Evolutionary conservation across 2,113 vertebrate species (phyloP).

Genomic region (Genyomyrus donnyi): DNA sequence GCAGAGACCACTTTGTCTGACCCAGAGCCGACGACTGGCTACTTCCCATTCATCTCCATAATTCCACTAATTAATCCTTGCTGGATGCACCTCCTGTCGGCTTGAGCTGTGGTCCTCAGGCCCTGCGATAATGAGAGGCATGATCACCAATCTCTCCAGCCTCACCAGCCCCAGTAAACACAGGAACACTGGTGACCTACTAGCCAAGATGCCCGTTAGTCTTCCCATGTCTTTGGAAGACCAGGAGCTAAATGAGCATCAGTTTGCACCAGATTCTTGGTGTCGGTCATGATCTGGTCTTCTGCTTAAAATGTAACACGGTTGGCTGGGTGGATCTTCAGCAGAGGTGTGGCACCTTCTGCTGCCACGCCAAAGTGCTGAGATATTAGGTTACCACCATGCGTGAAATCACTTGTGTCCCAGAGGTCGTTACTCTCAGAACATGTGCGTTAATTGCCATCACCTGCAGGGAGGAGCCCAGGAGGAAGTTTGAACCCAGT

Average conservation of each 20-base stretch:
- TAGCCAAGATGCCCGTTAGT: neutral
- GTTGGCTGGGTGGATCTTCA: neutral
- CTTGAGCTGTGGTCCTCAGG: neutral
- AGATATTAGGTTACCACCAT: neutral
- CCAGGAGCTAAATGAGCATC: neutral
- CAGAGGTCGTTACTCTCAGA: constrained; percentile 1
- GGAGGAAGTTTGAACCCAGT: neutral
- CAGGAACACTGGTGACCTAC: neutral
- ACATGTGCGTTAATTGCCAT: neutral
- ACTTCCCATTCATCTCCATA: neutral
- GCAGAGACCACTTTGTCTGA: neutral
- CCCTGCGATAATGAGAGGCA: neutral
- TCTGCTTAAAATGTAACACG: neutral
- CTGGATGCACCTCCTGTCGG: neutral
- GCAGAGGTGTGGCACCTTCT: neutral
- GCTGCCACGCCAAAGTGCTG: neutral
- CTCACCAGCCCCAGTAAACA: neutral
- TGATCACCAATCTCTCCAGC: neutral
- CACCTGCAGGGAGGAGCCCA: neutral
- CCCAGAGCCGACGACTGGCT: neutral
- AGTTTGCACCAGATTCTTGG: too few species aligned
- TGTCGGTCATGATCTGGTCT: neutral
- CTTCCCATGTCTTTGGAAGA: neutral
- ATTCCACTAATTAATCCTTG: neutral
- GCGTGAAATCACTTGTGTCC: constrained; percentile 1